These are phyloP conservation scores for Hyphantria cunea DNA, from an alignment of 1,140 invertebrate genomes.

Conservation along the genomic window DNA sequence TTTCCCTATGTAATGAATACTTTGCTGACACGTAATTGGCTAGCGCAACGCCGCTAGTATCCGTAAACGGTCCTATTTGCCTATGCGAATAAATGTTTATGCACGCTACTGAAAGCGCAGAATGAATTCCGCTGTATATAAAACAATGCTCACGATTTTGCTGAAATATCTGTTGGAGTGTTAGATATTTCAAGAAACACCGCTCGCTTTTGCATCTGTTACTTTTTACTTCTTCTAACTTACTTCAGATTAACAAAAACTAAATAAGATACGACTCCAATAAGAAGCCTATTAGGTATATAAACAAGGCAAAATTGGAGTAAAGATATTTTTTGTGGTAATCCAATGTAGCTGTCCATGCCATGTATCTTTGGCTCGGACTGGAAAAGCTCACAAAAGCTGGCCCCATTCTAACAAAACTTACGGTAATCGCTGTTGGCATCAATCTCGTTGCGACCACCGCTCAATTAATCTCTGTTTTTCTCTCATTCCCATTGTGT, in stretches of 20 bases:
- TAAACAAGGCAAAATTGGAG: conserved; percentile 30
- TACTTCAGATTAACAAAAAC: conserved; percentile 28
- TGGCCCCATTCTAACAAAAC: conserved; percentile 52
- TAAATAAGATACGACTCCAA: conserved; percentile 18
- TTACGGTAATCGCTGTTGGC: conserved; percentile 55
- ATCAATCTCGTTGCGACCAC: conserved; percentile 39
- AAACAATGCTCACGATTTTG: conserved; percentile 38
- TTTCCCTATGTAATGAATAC: conserved; percentile 62
- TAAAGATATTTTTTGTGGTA: conserved; percentile 38
- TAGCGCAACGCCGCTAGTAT: conserved; percentile 34
- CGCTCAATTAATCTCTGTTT: conserved; percentile 51
- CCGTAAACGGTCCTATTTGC: conserved; percentile 47
- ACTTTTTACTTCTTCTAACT: conserved; percentile 18
- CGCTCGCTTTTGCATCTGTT: conserved; percentile 22
- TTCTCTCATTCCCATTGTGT: conserved; percentile 44
- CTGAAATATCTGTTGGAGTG: conserved; percentile 19
- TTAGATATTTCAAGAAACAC: conserved; percentile 12
- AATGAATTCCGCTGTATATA: conserved; percentile 23
- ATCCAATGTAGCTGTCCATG: conserved; percentile 34
- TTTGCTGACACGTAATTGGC: conserved; percentile 56
- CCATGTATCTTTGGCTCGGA: conserved; percentile 36
- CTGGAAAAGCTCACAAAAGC: conserved; percentile 47
- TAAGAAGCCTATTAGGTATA: conserved; percentile 40
- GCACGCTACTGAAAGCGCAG: conserved; percentile 14
- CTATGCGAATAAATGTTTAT: conserved; percentile 38